A percentile compares a stretch with the other conserved stretches of the same genome.
phyloP scores from a whole-genome alignment of 92 coral and sea anemone species.

The Phymanthus crucifer region DNA sequence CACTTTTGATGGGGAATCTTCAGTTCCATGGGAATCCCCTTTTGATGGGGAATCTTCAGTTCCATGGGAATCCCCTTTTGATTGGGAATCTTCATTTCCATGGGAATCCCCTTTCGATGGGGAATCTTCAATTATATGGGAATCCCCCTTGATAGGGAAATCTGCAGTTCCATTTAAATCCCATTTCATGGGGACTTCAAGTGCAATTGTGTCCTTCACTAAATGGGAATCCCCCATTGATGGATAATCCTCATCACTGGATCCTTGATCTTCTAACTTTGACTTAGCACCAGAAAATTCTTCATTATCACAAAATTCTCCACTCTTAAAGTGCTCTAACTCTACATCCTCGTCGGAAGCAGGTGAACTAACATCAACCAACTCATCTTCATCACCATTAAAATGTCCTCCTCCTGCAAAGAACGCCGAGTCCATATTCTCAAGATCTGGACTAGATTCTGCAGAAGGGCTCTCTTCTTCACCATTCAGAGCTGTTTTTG shows the following conservation, averaged over 20 bases:
- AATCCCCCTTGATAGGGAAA: background rate
- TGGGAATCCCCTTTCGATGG: background rate
- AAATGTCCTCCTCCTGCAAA: background rate
- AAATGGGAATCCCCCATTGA: conserved; percentile 1
- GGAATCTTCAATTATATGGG: background rate
- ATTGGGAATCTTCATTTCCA: background rate
- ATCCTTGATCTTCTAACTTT: background rate
- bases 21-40: conserved; percentile 1
- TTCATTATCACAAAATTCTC: background rate
- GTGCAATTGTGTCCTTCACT: background rate
- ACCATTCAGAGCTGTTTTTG: background rate
- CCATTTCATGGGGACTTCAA: background rate
- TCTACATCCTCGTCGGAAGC: conserved; percentile 29
- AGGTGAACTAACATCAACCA: conserved; percentile 23
- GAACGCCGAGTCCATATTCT: conserved; percentile 30
- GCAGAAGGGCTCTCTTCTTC: conserved; percentile 12
- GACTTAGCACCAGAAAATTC: background rate
- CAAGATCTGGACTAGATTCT: conserved; percentile 22
- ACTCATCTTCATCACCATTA: background rate
- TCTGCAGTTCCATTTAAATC: background rate
- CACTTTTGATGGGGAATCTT: background rate
- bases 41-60: background rate
- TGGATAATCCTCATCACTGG: background rate
- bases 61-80: conserved; percentile 15
- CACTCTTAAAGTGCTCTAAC: background rate